These are phyloP conservation scores for Eulemur rubriventer DNA, from an alignment of 2,797 vertebrate species.

Conservation along the genomic window DNA sequence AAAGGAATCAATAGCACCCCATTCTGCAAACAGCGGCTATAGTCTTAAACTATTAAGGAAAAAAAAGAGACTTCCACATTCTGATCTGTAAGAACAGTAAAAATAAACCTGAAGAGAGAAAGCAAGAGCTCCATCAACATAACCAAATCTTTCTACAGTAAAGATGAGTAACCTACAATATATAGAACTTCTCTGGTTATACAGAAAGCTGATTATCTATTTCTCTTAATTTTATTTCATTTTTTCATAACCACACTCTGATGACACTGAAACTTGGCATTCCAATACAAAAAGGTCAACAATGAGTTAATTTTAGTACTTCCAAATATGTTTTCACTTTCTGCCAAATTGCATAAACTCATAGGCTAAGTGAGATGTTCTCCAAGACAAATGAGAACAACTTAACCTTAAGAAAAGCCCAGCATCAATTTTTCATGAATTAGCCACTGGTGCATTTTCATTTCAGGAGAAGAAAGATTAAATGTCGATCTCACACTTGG, in stretches of 20 bases:
- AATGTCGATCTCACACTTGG: constrained; percentile 53
- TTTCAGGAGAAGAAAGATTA: constrained; percentile 64
- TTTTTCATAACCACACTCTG: neutral
- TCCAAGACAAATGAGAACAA: constrained; percentile 59
- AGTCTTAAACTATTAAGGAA: neutral
- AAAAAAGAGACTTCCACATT: neutral
- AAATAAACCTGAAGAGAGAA: neutral
- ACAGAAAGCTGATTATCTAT: constrained; percentile 24
- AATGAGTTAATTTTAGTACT: neutral
- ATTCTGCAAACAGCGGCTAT: neutral
- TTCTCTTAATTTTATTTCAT: neutral
- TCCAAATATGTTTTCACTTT: constrained; percentile 44
- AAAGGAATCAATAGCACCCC: neutral
- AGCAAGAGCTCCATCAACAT: neutral
- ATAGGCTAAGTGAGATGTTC: constrained; percentile 35
- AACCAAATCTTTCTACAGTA: neutral
- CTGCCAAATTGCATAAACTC: constrained; percentile 47
- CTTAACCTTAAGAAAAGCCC: constrained; percentile 51
- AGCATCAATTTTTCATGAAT: constrained; percentile 62
- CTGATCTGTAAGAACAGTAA: neutral
- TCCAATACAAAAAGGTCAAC: neutral
- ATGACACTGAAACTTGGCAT: constrained; percentile 5
- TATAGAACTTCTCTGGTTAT: neutral
- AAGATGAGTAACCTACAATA: neutral
- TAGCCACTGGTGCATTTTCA: constrained; percentile 45